Evolutionary conservation across 2,888 invertebrate genomes (phyloP).

Genomic region (Lepidocyrtoides sp.): DNA sequence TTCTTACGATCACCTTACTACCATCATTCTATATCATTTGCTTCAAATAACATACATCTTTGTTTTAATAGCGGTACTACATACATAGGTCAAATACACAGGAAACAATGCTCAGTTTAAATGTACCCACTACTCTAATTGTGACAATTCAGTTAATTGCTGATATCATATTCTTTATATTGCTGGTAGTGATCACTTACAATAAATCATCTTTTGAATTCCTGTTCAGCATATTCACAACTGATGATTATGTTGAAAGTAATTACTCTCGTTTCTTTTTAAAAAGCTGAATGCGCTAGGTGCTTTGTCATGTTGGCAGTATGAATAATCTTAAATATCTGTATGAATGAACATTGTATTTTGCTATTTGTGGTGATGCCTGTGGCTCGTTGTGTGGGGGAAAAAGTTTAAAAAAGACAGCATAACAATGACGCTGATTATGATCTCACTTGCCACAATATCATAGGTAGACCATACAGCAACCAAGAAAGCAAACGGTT

Average conservation of each 20-base stretch:
- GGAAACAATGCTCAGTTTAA: too few relatives aligned
- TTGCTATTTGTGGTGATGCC: background rate
- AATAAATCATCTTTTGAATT: too few relatives aligned
- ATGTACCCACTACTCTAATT: too few relatives aligned
- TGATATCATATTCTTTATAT: background rate
- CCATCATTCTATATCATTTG: too few relatives aligned
- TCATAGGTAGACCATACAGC: background rate
- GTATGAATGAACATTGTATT: background rate
- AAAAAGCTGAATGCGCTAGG: background rate
- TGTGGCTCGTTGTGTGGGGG: background rate
- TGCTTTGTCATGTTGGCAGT: background rate
- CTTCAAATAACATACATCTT: too few relatives aligned
- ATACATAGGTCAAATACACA: too few relatives aligned
- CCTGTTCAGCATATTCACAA: background rate
- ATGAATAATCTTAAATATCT: background rate
- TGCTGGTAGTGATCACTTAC: background rate
- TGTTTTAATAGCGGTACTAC: too few relatives aligned
- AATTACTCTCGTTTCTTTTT: slow-evolving; percentile 14
- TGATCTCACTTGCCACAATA: background rate
- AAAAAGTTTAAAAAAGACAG: background rate
- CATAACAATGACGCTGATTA: background rate
- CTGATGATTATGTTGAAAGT: background rate
- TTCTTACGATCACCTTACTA: too few relatives aligned
- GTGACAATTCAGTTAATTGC: too few relatives aligned
- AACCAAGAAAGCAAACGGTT: background rate